Base-by-base conservation (phyloP, 2,888 invertebrate genomes). In the Netelia fuscicornis region DNA sequence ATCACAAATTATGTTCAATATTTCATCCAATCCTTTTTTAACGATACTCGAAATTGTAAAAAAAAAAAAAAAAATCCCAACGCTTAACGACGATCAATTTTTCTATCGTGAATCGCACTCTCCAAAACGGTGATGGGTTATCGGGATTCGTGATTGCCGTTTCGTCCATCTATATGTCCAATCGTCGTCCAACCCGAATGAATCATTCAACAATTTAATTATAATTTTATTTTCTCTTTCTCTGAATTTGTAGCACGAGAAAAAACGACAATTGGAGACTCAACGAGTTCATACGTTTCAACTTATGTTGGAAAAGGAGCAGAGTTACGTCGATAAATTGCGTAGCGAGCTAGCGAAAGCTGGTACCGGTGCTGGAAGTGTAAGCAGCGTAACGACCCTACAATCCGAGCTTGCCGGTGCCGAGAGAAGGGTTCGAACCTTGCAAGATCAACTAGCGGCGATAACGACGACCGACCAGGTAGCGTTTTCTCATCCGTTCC, bases 291-390 rank as follows among this genome's bases (percentile, higher is more conserved):
- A 97, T 93, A 98, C 98, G 20, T 96, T 98, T 87, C 96, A 97
- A 88, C 95, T 98, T 91, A 99, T 99, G 98, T 95, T 98, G 88
- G 98, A 98, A 90, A 96, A 97, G 90, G 98, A 98, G 91, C 97
- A 97, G 93, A 96, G 97, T 90, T 97, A 97, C 94, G 96, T 98
- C 89, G 97, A 98, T 89, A 96, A 96, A 89, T 94, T 98, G 84
- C 95, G 97, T 85, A 96, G 96, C 94, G 95, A 96, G 94, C 95
- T 96, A 86, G 95, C 95, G 0, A 94, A 94, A 70, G 94, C 93
- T 25, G 93, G 93, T 42, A 95, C 92, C 92, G 94, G 89, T 91
- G 94, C 91, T 92, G 91, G 92, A 30, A 94, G 93, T 84, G 90
- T 91, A 44, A 94, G 93, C 86, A 90, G 92, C 71, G 89, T 91